Conservation (phyloP, 2,113 vertebrate species). For the Heterotis niloticus region DNA sequence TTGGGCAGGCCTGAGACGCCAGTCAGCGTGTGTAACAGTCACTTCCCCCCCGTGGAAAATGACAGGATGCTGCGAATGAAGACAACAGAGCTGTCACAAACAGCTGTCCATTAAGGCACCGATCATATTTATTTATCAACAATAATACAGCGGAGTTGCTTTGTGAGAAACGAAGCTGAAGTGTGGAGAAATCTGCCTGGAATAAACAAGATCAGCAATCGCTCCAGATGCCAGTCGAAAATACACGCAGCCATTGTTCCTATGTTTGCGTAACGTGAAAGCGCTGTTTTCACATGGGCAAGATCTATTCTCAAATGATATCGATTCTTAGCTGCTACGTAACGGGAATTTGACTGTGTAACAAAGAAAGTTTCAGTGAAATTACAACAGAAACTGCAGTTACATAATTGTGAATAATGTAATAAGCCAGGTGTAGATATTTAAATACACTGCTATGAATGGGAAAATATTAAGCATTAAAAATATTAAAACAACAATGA, state of each 20-base stretch:
- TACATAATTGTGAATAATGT: neutral
- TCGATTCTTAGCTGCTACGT: neutral
- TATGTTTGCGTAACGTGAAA: neutral
- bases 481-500: too few relatives aligned
- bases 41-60: constrained; percentile 81
- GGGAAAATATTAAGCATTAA: too few relatives aligned
- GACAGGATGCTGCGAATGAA: constrained; percentile 88
- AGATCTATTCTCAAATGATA: neutral
- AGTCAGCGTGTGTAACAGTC: constrained; percentile 85
- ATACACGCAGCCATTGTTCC: neutral
- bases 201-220: constrained; percentile 36
- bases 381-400: neutral
- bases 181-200: constrained; percentile 55
- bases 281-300: neutral
- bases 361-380: neutral
- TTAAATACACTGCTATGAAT: too few relatives aligned
- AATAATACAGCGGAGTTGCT: constrained; percentile 65
- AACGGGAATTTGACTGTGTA: neutral
- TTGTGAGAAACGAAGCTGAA: constrained; percentile 58
- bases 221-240: neutral
- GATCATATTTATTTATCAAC: constrained; percentile 75
- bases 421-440: too few relatives aligned
- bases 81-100: constrained; percentile 94
- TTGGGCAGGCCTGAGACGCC: constrained; percentile 81
- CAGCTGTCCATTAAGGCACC: constrained; percentile 82